Evolutionary conservation across 2,113 vertebrate species (phyloP).

Genomic region (Corythornis cristatus): DNA sequence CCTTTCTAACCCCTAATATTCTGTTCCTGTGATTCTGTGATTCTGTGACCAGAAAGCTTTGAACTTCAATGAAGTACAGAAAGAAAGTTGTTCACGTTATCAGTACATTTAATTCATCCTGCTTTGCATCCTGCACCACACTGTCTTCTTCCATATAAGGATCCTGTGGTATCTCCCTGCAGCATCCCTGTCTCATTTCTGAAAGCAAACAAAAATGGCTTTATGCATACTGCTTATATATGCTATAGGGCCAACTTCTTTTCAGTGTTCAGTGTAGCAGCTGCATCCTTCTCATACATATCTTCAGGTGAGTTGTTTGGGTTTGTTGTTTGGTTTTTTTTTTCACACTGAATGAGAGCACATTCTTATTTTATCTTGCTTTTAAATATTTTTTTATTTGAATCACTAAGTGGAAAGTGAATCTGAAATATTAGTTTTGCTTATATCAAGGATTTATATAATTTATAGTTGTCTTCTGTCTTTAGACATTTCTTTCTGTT

Average conservation of each 20-base stretch:
- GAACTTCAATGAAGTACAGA: constrained; percentile 70
- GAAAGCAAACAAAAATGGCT: constrained; percentile 73
- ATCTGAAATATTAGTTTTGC: constrained; percentile 23
- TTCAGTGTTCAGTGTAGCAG: not conserved
- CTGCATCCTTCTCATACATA: not conserved
- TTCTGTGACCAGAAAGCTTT: constrained; percentile 44
- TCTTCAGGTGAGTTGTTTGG: constrained; percentile 66
- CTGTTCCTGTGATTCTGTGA: too few species aligned
- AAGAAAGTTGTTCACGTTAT: constrained; percentile 77
- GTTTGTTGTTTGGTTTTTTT: not conserved
- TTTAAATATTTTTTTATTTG: not conserved
- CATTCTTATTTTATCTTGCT: constrained; percentile 1
- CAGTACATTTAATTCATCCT: constrained; percentile 75
- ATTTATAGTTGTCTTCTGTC: not conserved
- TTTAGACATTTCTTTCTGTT: not conserved
- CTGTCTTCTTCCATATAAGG: constrained; percentile 79
- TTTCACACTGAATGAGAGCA: not conserved
- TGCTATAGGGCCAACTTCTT: constrained; percentile 44
- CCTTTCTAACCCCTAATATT: too few species aligned
- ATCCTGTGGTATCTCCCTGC: constrained; percentile 68
- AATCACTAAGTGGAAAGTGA: constrained; percentile 33
- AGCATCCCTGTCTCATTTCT: constrained; percentile 70
- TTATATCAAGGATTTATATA: not conserved
- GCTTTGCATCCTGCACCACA: constrained; percentile 71
- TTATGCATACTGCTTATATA: constrained; percentile 56